phyloP scores from a whole-genome alignment of 2,113 vertebrate species.

The Arenaria interpres region DNA sequence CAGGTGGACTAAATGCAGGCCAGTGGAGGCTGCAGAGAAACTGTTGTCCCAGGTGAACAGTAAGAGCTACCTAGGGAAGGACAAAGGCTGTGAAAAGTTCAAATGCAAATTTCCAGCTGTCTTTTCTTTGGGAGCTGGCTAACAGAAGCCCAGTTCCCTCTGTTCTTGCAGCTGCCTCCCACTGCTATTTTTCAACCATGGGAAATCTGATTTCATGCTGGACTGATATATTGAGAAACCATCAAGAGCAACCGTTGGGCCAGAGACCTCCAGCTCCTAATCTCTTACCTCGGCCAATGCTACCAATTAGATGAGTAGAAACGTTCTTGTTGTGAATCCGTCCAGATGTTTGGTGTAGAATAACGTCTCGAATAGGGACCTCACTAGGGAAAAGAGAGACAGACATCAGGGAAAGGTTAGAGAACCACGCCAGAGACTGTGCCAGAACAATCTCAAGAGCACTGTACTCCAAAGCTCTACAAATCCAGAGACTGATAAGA shows the following conservation, averaged over 20 bases:
- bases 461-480: background rate
- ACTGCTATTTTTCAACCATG: background rate
- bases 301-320: conserved; percentile 95
- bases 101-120: background rate
- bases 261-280: background rate
- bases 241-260: background rate
- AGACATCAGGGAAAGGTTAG: background rate
- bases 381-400: conserved; percentile 72
- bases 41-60: background rate
- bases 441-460: background rate
- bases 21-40: background rate
- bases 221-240: background rate
- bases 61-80: background rate
- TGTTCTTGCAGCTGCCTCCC: background rate
- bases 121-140: background rate
- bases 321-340: conserved; percentile 99
- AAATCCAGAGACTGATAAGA: background rate
- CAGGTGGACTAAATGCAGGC: background rate
- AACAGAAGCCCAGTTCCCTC: background rate
- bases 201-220: background rate
- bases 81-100: background rate
- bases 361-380: conserved; percentile 81
- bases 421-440: background rate
- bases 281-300: conserved; percentile 85
- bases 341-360: conserved; percentile 91